Percentiles rank a stretch among this genome's conserved stretches.
Evolutionary conservation across 2,888 invertebrate species (phyloP).

Genomic region (Lithophane socia): DNA sequence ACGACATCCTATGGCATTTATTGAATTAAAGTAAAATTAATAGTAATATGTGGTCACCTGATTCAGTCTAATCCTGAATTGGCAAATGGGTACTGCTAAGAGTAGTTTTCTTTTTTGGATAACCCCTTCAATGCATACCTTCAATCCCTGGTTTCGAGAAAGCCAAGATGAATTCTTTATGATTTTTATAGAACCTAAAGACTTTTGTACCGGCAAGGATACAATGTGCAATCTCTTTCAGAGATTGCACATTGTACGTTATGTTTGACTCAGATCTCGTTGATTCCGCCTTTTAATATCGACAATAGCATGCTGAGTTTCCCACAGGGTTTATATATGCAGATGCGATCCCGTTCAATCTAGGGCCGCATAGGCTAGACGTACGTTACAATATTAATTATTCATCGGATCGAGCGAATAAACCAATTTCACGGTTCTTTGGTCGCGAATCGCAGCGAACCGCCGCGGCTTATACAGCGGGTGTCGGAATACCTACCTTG

Average conservation of each 20-base stretch:
- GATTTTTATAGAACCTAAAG: no score
- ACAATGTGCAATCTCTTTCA: no score
- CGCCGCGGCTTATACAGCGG: slow-evolving; percentile 78
- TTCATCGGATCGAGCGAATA: slow-evolving; percentile 90
- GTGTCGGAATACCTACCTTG: slow-evolving; percentile 55
- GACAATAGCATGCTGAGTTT: slow-evolving; percentile 67
- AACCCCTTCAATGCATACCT: no score
- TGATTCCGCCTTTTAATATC: slow-evolving; percentile 47
- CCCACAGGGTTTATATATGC: slow-evolving; percentile 83
- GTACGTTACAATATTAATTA: slow-evolving; percentile 89
- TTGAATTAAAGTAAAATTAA: neutral
- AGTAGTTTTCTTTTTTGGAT: neutral
- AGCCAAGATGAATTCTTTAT: no score
- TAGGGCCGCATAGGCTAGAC: slow-evolving; percentile 75
- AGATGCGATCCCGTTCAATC: slow-evolving; percentile 82
- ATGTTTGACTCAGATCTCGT: slow-evolving; percentile 22
- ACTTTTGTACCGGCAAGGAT: neutral
- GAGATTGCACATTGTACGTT: neutral
- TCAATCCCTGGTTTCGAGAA: no score
- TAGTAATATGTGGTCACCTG: neutral
- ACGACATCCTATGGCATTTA: neutral
- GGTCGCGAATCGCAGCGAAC: slow-evolving; percentile 84
- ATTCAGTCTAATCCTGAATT: neutral
- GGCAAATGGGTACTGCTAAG: neutral
- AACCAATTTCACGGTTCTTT: slow-evolving; percentile 91